Evolutionary conservation across 2,797 vertebrate species (phyloP).

Genomic region (Rallus crepitans): DNA sequence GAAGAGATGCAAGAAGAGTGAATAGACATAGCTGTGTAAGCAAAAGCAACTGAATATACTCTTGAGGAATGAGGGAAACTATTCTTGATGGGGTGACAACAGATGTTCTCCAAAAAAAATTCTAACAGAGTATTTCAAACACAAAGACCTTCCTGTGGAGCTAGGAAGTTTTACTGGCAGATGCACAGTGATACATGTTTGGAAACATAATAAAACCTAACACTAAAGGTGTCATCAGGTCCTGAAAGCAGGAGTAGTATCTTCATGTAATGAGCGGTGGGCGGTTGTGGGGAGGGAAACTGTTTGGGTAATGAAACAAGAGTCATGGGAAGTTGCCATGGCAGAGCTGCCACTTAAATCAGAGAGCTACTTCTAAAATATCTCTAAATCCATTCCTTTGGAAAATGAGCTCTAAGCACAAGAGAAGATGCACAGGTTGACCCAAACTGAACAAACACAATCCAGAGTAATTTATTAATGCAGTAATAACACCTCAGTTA

Average conservation of each 20-base stretch:
- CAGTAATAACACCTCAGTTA: background rate
- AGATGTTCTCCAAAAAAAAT: constrained; percentile 64
- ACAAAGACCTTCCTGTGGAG: constrained; percentile 70
- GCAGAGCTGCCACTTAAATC: background rate
- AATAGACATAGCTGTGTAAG: constrained; percentile 20
- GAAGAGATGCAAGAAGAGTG: constrained; percentile 17
- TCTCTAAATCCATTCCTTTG: background rate
- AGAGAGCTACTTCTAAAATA: background rate
- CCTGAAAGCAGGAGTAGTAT: constrained; percentile 50
- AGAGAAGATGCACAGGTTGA: background rate
- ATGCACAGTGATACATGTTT: background rate
- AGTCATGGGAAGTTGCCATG: background rate
- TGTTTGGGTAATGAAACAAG: background rate
- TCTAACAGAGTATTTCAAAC: constrained; percentile 55
- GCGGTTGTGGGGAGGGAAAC: background rate
- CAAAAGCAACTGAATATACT: constrained; percentile 51
- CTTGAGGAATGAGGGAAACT: constrained; percentile 63
- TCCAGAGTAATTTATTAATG: background rate
- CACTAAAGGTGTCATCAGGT: constrained; percentile 55
- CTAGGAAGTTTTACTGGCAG: constrained; percentile 58
- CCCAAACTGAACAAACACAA: background rate
- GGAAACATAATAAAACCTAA: constrained; percentile 36
- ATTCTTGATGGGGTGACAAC: constrained; percentile 68
- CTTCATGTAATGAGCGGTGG: constrained; percentile 17
- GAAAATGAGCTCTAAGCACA: background rate